These are phyloP conservation scores for Clytia hemisphaerica DNA, from an alignment of 30 jellyfish, hydroid and myxozoan species.

Conservation along the genomic window DNA sequence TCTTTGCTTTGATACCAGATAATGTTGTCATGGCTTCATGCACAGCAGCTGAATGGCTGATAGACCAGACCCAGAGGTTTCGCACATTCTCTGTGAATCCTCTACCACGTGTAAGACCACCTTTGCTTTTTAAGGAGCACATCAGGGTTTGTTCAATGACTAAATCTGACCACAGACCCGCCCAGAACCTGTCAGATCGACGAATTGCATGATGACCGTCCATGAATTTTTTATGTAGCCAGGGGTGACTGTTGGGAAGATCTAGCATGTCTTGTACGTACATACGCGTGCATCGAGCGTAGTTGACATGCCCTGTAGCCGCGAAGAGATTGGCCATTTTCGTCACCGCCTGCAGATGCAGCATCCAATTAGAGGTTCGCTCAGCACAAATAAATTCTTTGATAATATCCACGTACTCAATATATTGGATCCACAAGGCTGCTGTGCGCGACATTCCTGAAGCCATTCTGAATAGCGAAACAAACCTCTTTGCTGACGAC, in stretches of 20 bases:
- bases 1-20: conserved; percentile 10
- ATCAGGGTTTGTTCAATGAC: conserved; percentile 47
- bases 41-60: conserved; percentile 29
- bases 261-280: conserved; percentile 27
- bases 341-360: conserved; percentile 31
- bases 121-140: conserved; percentile 37
- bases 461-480: no score
- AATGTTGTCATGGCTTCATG: conserved; percentile 41
- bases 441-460: conserved; percentile 29
- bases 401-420: conserved; percentile 20
- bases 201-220: conserved; percentile 44
- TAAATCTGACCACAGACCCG: conserved; percentile 40
- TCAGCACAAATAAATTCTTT: conserved; percentile 31
- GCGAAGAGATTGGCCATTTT: conserved; percentile 31
- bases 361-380: conserved; percentile 32
- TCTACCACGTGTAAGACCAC: conserved; percentile 57
- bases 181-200: conserved; percentile 28
- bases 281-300: conserved; percentile 29
- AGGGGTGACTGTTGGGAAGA: conserved; percentile 18
- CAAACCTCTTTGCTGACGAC: no score
- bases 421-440: conserved; percentile 23
- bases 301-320: conserved; percentile 35
- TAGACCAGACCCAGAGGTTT: conserved; percentile 28
- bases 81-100: conserved; percentile 33
- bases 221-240: conserved; percentile 34